Conservation (phyloP, 2,113 vertebrate genomes). For the Puffinus mauretanicus region DNA sequence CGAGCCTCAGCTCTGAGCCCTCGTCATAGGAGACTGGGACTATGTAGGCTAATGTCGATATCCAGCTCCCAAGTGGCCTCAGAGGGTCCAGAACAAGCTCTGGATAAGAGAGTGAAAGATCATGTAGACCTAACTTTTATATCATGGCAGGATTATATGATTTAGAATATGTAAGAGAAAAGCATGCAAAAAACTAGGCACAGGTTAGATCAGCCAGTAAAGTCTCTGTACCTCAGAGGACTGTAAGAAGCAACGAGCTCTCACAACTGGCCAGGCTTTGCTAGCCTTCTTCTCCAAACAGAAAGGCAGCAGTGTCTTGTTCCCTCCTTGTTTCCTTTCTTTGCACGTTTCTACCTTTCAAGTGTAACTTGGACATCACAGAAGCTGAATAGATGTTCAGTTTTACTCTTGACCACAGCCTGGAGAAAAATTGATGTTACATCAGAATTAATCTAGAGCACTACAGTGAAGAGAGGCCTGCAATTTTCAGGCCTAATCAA, state of each 20-base stretch:
- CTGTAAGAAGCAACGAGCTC: neutral
- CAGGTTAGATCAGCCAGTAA: neutral
- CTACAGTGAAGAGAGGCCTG: neutral
- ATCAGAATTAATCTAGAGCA: neutral
- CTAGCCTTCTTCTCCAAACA: neutral
- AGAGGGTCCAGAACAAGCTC: neutral
- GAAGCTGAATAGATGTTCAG: neutral
- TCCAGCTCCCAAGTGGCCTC: neutral
- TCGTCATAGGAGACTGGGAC: accelerated
- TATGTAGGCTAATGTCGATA: accelerated
- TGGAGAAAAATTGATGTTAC: neutral
- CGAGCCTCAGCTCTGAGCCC: neutral
- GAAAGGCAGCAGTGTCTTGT: neutral
- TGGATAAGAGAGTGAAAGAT: neutral
- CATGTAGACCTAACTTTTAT: neutral
- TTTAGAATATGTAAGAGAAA: neutral
- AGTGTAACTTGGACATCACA: neutral
- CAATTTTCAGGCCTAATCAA: neutral
- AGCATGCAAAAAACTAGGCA: accelerated
- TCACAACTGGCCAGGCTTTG: neutral
- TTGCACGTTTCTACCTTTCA: neutral
- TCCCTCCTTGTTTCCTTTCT: neutral
- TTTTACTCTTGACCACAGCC: neutral
- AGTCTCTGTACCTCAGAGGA: neutral
- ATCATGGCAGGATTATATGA: neutral